Evolutionary conservation across 2,113 vertebrate genomes (phyloP).

Genomic region (Pungitius pungitius): DNA sequence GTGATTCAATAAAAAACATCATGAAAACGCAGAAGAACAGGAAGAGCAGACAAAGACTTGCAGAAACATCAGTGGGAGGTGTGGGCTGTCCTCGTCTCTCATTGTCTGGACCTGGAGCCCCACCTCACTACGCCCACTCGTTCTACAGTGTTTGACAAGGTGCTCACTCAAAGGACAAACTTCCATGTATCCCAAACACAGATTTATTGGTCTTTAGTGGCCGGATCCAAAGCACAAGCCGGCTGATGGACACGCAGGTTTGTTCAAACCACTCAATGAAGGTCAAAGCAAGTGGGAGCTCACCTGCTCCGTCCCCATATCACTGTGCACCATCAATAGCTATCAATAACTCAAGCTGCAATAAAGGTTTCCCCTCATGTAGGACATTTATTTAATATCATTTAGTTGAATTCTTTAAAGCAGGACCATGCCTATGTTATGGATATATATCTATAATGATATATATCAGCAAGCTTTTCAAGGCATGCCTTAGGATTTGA

Average conservation of each 20-base stretch:
- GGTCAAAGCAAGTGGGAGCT: not conserved
- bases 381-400: no score
- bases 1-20: slow-evolving; percentile 70
- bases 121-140: not conserved
- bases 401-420: not conserved
- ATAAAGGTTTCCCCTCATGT: not conserved
- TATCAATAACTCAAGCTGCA: not conserved
- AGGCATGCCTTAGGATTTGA: not conserved
- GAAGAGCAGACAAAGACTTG: slow-evolving; percentile 35
- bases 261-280: not conserved
- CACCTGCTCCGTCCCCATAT: not conserved
- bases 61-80: not conserved
- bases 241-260: not conserved
- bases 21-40: slow-evolving; percentile 50
- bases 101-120: slow-evolving; percentile 1
- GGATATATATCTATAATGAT: no score
- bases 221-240: not conserved
- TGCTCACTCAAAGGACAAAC: not conserved
- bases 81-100: not conserved
- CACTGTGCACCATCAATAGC: not conserved
- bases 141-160: no score
- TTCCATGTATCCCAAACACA: no score
- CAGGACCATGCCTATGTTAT: not conserved
- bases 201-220: not conserved
- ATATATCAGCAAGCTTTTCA: not conserved